These are phyloP conservation scores for Ailurus styani DNA, from an alignment of 2,113 vertebrate species.

Conservation along the genomic window DNA sequence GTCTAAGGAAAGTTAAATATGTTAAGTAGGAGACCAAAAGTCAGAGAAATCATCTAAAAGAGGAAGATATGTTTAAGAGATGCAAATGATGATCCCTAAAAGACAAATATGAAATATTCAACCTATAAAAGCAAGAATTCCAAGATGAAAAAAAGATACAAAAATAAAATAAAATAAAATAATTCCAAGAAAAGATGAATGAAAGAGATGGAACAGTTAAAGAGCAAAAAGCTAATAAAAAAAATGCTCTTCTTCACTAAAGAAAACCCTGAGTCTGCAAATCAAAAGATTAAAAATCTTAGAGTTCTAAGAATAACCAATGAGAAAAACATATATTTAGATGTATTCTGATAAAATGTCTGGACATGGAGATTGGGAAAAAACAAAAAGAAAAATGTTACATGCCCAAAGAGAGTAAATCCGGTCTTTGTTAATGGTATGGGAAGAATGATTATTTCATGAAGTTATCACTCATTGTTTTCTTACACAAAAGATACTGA, in stretches of 20 bases:
- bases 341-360: not conserved
- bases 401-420: not conserved
- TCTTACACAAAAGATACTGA: slow-evolving; percentile 38
- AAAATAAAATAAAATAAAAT: too few species aligned
- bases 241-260: not conserved
- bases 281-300: not conserved
- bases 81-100: not conserved
- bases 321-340: not conserved
- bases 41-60: not conserved
- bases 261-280: not conserved
- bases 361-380: not conserved
- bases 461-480: slow-evolving; percentile 40
- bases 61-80: not conserved
- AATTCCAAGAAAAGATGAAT: not conserved
- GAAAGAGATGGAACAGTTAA: not conserved
- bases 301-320: not conserved
- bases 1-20: not conserved
- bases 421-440: not conserved
- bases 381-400: not conserved
- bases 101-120: not conserved
- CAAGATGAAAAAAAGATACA: too few species aligned
- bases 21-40: not conserved
- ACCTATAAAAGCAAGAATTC: not conserved
- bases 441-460: not conserved
- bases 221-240: slow-evolving; percentile 25